A percentile compares a stretch with the other conserved stretches of the same genome.
phyloP scores from a whole-genome alignment of 2,888 invertebrate species.

The Panzeria rudis region DNA sequence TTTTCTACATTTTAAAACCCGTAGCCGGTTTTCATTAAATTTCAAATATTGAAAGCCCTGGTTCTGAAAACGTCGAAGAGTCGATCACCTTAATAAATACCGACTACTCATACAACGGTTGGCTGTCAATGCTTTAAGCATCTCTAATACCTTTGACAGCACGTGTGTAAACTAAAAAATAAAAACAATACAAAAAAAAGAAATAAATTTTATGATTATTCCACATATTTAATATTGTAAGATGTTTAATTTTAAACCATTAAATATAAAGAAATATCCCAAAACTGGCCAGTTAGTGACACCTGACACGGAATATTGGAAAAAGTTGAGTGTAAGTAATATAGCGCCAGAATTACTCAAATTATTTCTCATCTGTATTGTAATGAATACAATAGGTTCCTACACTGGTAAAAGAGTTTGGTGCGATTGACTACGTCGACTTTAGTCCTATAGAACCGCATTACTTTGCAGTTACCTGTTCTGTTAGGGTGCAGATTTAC shows the following conservation, averaged over 20 bases:
- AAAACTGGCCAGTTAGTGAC: conserved; percentile 86
- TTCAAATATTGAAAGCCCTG: too few relatives aligned
- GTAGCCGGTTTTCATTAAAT: too few relatives aligned
- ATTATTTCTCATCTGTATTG: neutral
- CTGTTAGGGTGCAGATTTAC: conserved; percentile 94
- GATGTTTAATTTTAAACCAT: conserved; percentile 77
- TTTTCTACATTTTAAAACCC: too few relatives aligned
- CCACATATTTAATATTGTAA: neutral
- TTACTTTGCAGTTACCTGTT: conserved; percentile 96
- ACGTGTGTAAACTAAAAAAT: conserved; percentile 31
- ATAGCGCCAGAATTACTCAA: neutral
- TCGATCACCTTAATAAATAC: too few relatives aligned
- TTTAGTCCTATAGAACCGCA: conserved; percentile 95
- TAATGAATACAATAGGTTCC: conserved; percentile 86
- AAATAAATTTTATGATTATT: neutral
- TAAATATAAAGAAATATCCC: conserved; percentile 79
- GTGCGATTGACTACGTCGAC: conserved; percentile 95
- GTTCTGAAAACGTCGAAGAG: too few relatives aligned
- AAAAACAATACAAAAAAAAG: neutral
- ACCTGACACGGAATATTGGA: conserved; percentile 94
- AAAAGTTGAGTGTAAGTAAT: conserved; percentile 90
- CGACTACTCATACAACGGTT: neutral
- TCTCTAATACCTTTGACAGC: conserved; percentile 48
- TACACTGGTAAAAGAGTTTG: conserved; percentile 95
- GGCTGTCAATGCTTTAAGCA: neutral